phyloP scores from a whole-genome alignment of 1,140 invertebrate genomes.

The Plectrocnemia conspersa region DNA sequence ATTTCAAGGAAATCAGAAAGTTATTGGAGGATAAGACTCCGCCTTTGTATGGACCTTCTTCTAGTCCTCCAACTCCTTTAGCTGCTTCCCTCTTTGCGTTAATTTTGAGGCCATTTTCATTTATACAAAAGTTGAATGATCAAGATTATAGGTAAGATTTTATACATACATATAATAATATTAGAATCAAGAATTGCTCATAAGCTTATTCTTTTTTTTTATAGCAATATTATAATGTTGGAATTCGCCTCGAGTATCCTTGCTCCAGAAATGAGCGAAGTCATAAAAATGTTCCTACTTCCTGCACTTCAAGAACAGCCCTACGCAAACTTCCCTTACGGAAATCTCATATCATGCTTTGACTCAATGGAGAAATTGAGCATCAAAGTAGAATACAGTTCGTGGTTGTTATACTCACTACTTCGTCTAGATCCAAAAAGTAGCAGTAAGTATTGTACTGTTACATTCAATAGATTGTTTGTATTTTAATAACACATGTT shows the following conservation, averaged over 20 bases:
- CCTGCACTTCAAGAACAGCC: conserved; percentile 50
- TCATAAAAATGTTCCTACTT: conserved; percentile 54
- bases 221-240: conserved; percentile 46
- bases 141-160: conserved; percentile 44
- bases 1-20: conserved; percentile 67
- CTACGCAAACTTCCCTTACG: conserved; percentile 46
- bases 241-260: conserved; percentile 53
- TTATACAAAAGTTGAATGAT: conserved; percentile 43
- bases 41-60: conserved; percentile 61
- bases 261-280: conserved; percentile 51
- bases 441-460: conserved; percentile 52
- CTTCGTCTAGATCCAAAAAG: conserved; percentile 61
- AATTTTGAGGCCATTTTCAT: conserved; percentile 66
- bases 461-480: conserved; percentile 10
- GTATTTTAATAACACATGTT: conserved; percentile 5
- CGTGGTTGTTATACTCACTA: conserved; percentile 54
- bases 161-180: conserved; percentile 8
- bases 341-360: conserved; percentile 15
- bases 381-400: conserved; percentile 42
- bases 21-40: conserved; percentile 70
- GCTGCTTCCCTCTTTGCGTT: conserved; percentile 71
- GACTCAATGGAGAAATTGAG: conserved; percentile 36
- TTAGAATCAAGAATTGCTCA: not conserved
- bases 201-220: conserved; percentile 33
- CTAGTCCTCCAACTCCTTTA: conserved; percentile 68